Evolutionary conservation across 2,113 vertebrate genomes (phyloP), one percentile per base, ranked within the genome.

Genomic region (Bolborhynchus lineola): DNA sequence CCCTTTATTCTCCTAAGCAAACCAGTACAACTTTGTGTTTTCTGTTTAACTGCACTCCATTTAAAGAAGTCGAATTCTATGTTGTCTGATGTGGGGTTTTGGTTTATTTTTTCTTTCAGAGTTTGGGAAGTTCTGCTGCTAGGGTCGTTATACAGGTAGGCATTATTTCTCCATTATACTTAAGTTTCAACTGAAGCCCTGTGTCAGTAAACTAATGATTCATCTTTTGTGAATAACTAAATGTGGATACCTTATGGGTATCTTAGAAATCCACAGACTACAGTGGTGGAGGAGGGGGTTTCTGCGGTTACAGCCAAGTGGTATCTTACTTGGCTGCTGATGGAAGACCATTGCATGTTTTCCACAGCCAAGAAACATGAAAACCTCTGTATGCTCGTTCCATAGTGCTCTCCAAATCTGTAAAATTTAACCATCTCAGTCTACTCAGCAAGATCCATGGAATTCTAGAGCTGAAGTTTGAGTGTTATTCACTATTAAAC

Each of bases 51-150:
- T 72, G 28, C 11, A 42, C 55, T 80, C 9, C 39, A 42, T 63
- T 47, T 88, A 41, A 85, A 50, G 28, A 52, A 80, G 17, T 59
- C 13, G 68, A n/a, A 79, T n/a, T 49, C 49, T 79, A 13, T 77
- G 29, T 31, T 85, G 3, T 26, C 52, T 82, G 28, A 77, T 69
- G 11, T 10, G 23, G 33, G 57, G 2, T 17, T 16, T 37, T 68
- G 37, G 14, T 47, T 72, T 78, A 13, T 16, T 23, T 49, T 64
- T 37, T 60, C 60, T 92, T 96, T 11, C 62, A 97, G 97, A 88
- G 80, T 78, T 50, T 97, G 91, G 97, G 92, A 96, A 97, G 46
- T 69, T 97, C 97, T 88, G 95, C 82, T 70, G 95, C 89, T n/a
- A 92, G 74, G 77, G 76, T 93, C 84, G 80, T 97, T 82, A 8